These are phyloP conservation scores for Drosophila subsilvestris DNA, from an alignment of 2,888 invertebrate species.

Conservation along the genomic window DNA sequence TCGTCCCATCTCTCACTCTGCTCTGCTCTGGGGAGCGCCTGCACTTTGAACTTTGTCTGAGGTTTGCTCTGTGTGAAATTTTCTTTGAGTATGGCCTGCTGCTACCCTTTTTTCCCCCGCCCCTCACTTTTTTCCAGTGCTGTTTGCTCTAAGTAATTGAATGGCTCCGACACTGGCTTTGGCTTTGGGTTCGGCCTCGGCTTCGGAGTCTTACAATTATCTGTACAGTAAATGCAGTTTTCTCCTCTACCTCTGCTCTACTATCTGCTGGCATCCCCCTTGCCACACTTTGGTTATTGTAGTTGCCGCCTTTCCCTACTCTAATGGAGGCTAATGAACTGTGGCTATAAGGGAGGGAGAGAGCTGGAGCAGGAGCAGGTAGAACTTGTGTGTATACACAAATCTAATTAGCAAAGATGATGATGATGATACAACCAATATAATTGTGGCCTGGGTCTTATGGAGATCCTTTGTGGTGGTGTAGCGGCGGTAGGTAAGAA, in stretches of 20 bases:
- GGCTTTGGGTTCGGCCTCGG: not conserved
- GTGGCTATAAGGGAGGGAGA: constrained; percentile 31
- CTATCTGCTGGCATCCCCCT: not conserved
- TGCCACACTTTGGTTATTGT: constrained; percentile 50
- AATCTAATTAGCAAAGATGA: constrained; percentile 56
- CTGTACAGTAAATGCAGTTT: constrained; percentile 27
- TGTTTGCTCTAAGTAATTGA: constrained; percentile 60
- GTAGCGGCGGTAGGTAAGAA: not conserved
- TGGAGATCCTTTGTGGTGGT: not conserved
- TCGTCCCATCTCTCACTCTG: constrained; percentile 17
- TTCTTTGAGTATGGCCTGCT: constrained; percentile 26
- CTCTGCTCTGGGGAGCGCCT: constrained; percentile 11
- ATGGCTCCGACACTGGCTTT: constrained; percentile 34
- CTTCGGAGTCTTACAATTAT: constrained; percentile 29
- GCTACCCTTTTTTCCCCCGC: constrained; percentile 54
- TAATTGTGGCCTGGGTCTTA: not conserved
- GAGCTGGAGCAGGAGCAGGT: constrained; percentile 43
- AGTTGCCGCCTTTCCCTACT: constrained; percentile 60
- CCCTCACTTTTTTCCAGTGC: constrained; percentile 13
- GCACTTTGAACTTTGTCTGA: constrained; percentile 67
- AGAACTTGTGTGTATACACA: constrained; percentile 35
- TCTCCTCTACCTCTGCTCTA: constrained; percentile 2
- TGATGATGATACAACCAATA: constrained; percentile 18
- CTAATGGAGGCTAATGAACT: constrained; percentile 73
- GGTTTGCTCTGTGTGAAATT: constrained; percentile 35